Conservation (phyloP, 2,797 vertebrate species). For the Heteromormyrus szaboi region DNA sequence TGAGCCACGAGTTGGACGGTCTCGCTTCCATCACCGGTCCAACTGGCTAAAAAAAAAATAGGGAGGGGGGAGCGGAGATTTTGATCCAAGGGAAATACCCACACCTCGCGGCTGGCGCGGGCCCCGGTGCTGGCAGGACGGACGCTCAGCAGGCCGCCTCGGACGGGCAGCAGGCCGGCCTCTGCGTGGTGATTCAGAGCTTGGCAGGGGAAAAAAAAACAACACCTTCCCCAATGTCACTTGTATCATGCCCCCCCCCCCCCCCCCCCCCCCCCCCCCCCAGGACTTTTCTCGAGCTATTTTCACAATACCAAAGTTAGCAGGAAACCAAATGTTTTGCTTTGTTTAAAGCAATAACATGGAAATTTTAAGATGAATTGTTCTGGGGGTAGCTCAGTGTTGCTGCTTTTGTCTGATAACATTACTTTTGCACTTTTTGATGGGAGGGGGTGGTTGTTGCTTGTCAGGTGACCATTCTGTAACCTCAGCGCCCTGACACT, state of each 20-base stretch:
- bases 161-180: neutral
- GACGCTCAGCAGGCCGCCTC: neutral
- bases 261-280: too few relatives aligned
- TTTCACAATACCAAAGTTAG: neutral
- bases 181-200: neutral
- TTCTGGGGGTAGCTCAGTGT: too few relatives aligned
- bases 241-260: too few relatives aligned
- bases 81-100: slow-evolving; percentile 9
- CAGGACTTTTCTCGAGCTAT: neutral
- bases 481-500: neutral
- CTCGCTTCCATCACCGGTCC: neutral
- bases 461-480: neutral
- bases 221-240: slow-evolving; percentile 4
- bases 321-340: neutral
- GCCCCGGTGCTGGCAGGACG: neutral
- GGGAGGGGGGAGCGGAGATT: neutral
- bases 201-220: neutral
- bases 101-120: neutral
- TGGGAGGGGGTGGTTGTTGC: neutral
- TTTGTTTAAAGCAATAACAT: neutral
- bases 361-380: neutral
- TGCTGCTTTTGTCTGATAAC: neutral
- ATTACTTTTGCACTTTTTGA: neutral
- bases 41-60: neutral
- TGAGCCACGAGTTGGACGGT: neutral